These are phyloP conservation scores for Taphrorychus bicolor DNA, from an alignment of 2,888 invertebrate species.

Conservation along the genomic window DNA sequence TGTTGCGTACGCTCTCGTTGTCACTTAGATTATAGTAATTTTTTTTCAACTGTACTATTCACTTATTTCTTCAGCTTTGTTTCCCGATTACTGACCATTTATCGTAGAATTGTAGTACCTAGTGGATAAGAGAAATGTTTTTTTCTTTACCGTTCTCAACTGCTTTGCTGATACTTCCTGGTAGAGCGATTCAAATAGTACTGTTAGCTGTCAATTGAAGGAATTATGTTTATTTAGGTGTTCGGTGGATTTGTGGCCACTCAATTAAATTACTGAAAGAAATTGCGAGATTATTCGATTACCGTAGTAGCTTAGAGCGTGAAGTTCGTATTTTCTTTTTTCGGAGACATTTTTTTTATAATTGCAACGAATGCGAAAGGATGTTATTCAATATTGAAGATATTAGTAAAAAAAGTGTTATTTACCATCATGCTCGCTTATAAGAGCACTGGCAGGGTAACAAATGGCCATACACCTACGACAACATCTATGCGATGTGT, in stretches of 20 bases:
- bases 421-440: too few relatives aligned
- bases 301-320: neutral
- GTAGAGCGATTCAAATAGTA: neutral
- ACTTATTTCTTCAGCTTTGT: conserved; percentile 4
- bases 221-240: neutral
- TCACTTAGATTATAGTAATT: conserved; percentile 14
- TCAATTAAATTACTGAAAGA: neutral
- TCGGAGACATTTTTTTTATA: too few relatives aligned
- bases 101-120: neutral
- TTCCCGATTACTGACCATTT: conserved; percentile 5
- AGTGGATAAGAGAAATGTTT: conserved; percentile 1
- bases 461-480: conserved; percentile 45
- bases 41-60: conserved; percentile 12
- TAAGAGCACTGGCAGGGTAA: conserved; percentile 42
- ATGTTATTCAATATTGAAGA: too few relatives aligned
- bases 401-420: conserved; percentile 39
- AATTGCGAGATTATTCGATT: neutral
- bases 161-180: conserved; percentile 1
- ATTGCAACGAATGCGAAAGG: too few relatives aligned
- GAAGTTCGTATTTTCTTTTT: too few relatives aligned
- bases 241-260: neutral
- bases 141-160: too few relatives aligned
- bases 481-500: conserved; percentile 41
- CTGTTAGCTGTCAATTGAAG: neutral
- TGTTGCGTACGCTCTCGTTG: conserved; percentile 22